A percentile compares a stretch with the other conserved stretches of the same genome.
Conservation (phyloP, 2,888 invertebrate genomes). For the Drosophila nr. medialis region DNA sequence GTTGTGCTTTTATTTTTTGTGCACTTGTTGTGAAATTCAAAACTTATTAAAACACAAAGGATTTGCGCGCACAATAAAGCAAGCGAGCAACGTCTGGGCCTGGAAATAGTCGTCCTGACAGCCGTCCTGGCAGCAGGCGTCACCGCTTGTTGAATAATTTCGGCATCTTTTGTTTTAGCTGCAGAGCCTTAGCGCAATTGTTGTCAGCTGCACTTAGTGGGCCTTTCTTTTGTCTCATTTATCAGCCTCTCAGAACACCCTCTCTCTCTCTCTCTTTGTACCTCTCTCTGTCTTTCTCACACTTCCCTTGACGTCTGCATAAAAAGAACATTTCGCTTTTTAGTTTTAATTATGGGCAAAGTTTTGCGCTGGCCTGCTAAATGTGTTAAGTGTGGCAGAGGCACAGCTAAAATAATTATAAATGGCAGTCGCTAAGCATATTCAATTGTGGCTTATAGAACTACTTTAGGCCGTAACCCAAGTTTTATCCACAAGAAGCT, state of each 20-base stretch:
- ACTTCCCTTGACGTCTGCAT: conserved; percentile 23
- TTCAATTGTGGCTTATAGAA: background rate
- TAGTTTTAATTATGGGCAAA: conserved; percentile 72
- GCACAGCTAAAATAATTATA: conserved; percentile 58
- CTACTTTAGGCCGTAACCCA: background rate
- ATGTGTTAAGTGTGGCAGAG: conserved; percentile 58
- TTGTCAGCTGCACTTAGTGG: conserved; percentile 69
- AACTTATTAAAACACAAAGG: conserved; percentile 72
- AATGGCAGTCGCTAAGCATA: conserved; percentile 40
- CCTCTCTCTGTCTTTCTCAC: background rate
- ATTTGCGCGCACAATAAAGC: conserved; percentile 33
- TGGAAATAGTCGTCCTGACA: conserved; percentile 39
- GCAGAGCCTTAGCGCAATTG: conserved; percentile 61
- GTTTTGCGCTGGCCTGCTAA: conserved; percentile 64
- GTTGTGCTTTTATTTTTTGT: conserved; percentile 34
- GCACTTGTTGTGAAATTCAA: conserved; percentile 62
- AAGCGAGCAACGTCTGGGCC: conserved; percentile 33
- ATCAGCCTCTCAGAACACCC: background rate
- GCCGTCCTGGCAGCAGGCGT: conserved; percentile 51
- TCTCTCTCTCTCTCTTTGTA: background rate
- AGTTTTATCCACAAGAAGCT: background rate
- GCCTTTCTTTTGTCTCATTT: conserved; percentile 33
- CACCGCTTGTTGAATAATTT: conserved; percentile 71
- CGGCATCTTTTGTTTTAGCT: conserved; percentile 67
- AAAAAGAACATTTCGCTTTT: conserved; percentile 67